A percentile compares a stretch with the other conserved stretches of the same genome.
phyloP scores from a whole-genome alignment of 2,888 invertebrate genomes.

The Macaria liturata region DNA sequence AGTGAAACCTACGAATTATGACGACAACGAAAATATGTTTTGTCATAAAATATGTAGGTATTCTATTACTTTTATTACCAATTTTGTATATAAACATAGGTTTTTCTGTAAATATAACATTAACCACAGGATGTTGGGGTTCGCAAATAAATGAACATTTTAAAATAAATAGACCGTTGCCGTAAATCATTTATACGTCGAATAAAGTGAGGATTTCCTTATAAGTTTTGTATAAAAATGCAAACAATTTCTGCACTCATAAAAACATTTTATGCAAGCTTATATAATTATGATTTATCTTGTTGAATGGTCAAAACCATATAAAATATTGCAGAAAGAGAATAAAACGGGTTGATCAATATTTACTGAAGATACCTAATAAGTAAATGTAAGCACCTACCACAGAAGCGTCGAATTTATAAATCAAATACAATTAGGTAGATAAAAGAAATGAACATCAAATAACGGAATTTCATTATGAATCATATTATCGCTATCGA shows the following conservation, averaged over 20 bases:
- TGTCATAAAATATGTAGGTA: no score
- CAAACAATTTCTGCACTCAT: no score
- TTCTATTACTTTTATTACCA: no score
- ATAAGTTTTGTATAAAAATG: no score
- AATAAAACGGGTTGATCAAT: no score
- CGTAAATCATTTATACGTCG: slow-evolving; percentile 49
- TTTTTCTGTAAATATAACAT: slow-evolving; percentile 36
- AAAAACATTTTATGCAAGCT: no score
- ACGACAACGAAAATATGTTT: neutral
- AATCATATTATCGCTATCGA: slow-evolving; percentile 24
- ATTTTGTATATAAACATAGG: neutral
- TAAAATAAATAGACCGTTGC: slow-evolving; percentile 41
- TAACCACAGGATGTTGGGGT: slow-evolving; percentile 22
- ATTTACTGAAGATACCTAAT: no score
- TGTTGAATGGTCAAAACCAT: no score
- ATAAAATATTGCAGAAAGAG: no score
- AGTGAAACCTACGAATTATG: slow-evolving; percentile 22
- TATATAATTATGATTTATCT: no score
- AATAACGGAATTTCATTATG: slow-evolving; percentile 23
- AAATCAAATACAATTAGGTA: neutral
- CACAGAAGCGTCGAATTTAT: no score
- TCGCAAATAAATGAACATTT: slow-evolving; percentile 8
- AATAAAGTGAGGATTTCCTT: slow-evolving; percentile 1
- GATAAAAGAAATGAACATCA: neutral
- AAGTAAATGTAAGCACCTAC: no score